Evolutionary conservation across 2,888 invertebrate species (phyloP).

Genomic region (Pseudococcus jackbeardsleyi): DNA sequence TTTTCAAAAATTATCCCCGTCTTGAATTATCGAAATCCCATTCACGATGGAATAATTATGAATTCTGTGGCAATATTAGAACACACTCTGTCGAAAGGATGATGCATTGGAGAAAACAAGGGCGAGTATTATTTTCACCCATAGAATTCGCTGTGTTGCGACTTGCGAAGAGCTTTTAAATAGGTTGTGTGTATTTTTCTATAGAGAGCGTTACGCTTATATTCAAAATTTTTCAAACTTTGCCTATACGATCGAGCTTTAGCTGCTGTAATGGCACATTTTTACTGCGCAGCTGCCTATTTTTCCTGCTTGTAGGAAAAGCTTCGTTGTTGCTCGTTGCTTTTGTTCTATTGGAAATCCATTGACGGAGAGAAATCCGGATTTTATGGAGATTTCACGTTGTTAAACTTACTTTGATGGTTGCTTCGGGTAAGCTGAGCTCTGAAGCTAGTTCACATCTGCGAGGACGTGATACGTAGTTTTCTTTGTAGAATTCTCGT

Average conservation of each 20-base stretch:
- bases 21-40: too few species aligned
- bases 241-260: background rate
- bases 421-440: slow-evolving; percentile 93
- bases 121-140: background rate
- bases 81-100: background rate
- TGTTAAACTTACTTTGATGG: slow-evolving; percentile 86
- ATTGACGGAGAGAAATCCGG: too few species aligned
- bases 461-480: slow-evolving; percentile 95
- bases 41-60: too few species aligned
- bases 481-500: slow-evolving; percentile 96
- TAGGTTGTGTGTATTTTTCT: too few species aligned
- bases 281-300: background rate
- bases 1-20: too few species aligned
- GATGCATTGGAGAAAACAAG: background rate
- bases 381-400: too few species aligned
- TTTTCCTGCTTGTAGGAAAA: background rate
- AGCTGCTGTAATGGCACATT: background rate
- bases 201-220: background rate
- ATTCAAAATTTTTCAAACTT: background rate
- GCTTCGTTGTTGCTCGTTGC: too few species aligned
- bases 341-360: too few species aligned
- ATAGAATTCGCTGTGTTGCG: background rate
- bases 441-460: slow-evolving; percentile 95
- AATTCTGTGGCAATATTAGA: background rate
- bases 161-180: background rate